Evolutionary conservation across 2,888 invertebrate genomes (phyloP).

Genomic region (Periphyllus acericola): DNA sequence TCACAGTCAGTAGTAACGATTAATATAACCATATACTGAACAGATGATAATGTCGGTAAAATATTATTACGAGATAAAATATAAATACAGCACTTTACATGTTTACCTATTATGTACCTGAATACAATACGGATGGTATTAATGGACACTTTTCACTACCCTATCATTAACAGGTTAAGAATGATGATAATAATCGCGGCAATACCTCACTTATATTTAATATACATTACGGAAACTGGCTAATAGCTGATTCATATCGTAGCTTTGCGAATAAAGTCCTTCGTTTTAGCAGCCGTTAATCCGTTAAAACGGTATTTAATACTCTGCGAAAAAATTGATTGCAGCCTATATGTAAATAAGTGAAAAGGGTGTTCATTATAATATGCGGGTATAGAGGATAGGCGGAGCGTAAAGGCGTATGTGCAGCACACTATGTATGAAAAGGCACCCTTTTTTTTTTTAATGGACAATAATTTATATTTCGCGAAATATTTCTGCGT

Average conservation of each 20-base stretch:
- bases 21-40: neutral
- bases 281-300: constrained; percentile 53
- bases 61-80: neutral
- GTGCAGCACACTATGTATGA: neutral
- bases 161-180: neutral
- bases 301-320: constrained; percentile 61
- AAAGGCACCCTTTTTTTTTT: constrained; percentile 58
- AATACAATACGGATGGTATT: neutral
- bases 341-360: constrained; percentile 60
- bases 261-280: constrained; percentile 13
- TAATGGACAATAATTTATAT: constrained; percentile 62
- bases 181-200: neutral
- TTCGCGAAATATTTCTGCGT: constrained; percentile 61
- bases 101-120: no score
- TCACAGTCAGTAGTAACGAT: no score
- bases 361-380: constrained; percentile 62
- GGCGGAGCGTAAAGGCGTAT: constrained; percentile 56
- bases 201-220: neutral
- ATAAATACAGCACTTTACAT: neutral
- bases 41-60: neutral
- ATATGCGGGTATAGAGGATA: constrained; percentile 55
- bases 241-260: constrained; percentile 51
- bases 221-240: neutral
- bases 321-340: constrained; percentile 57
- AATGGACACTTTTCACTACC: neutral